Conservation (phyloP, 2,113 vertebrate genomes). For the Onychostoma macrolepis region DNA sequence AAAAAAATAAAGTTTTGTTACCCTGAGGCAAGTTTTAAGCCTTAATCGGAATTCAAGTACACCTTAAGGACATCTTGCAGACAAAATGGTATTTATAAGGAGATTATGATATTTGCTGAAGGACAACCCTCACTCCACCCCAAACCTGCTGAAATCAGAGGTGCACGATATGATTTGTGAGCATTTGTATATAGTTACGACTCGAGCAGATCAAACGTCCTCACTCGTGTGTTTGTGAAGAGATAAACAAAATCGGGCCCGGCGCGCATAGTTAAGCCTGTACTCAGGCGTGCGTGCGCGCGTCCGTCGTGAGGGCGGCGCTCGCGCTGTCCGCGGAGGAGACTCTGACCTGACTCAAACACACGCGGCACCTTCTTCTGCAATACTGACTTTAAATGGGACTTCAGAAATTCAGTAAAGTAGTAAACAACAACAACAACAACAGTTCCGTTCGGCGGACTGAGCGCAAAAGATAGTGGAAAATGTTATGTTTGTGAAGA, state of each 20-base stretch:
- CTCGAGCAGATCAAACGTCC: not conserved
- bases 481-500: not conserved
- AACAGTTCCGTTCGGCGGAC: not conserved
- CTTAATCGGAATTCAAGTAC: not conserved
- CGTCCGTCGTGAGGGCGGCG: not conserved
- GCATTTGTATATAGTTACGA: not conserved
- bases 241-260: not conserved
- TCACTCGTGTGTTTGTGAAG: not conserved
- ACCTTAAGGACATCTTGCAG: not conserved
- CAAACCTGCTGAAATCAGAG: not conserved
- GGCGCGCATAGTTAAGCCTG: not conserved
- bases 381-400: not conserved
- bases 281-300: not conserved
- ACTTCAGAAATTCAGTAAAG: not conserved
- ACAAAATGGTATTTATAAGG: not conserved
- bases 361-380: not conserved
- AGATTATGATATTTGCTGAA: not conserved
- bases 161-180: too few relatives aligned
- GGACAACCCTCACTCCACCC: not conserved
- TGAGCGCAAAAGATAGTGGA: not conserved
- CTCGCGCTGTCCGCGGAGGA: not conserved
- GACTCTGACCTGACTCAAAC: not conserved
- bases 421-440: not conserved
- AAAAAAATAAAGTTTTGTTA: not conserved
- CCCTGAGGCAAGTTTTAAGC: not conserved